A percentile compares a stretch with the other conserved stretches of the same genome.
Conservation (phyloP, 2,888 invertebrate species). For the Andrena hattorfiana region DNA sequence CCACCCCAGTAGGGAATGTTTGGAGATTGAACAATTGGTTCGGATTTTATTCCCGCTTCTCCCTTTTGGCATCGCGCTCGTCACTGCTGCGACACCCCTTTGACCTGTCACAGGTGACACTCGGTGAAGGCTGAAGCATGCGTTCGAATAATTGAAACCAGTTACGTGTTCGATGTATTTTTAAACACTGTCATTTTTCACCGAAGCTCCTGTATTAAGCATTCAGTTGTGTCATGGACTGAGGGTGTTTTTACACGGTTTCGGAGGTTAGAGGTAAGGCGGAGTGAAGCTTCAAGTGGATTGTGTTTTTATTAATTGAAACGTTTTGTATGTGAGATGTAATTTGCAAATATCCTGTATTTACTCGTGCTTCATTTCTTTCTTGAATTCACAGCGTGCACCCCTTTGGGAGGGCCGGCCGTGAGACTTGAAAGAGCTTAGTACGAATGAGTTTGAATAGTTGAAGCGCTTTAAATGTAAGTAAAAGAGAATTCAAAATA, state of each 20-base stretch:
- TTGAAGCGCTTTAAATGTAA: no score
- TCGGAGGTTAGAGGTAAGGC: neutral
- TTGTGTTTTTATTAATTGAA: no score
- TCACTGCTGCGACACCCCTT: conserved; percentile 25
- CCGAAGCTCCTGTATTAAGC: neutral
- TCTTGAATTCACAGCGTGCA: no score
- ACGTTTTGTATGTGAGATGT: no score
- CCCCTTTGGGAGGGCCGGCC: no score
- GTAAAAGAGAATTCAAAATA: no score
- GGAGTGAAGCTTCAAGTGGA: no score
- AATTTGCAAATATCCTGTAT: no score
- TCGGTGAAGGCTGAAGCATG: conserved; percentile 3
- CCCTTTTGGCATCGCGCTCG: conserved; percentile 21
- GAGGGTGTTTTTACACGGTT: neutral
- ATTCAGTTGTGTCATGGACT: neutral
- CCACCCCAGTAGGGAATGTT: conserved; percentile 51
- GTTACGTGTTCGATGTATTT: neutral
- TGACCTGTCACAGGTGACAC: conserved; percentile 23
- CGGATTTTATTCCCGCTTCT: conserved; percentile 60
- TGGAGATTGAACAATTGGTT: conserved; percentile 69
- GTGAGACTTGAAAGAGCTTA: no score
- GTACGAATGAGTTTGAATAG: no score
- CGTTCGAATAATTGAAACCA: conserved; percentile 35
- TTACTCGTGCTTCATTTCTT: no score
- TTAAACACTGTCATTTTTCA: neutral